Evolutionary conservation across 1,140 invertebrate species (phyloP), one percentile per base, ranked within the genome.

Genomic region (Limonius californicus): DNA sequence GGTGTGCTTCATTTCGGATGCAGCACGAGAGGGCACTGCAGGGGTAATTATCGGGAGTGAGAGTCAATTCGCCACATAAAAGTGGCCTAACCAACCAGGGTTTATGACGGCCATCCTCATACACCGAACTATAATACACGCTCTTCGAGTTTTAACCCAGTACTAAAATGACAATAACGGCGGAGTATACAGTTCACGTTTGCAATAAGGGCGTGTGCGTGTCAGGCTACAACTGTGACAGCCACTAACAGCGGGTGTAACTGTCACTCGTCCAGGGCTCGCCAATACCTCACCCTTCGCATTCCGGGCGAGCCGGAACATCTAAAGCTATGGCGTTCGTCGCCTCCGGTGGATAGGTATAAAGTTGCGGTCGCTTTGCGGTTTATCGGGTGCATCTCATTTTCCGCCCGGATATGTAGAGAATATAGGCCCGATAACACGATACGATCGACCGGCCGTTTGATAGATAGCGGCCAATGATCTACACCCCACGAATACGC

Each of bases 381-480:
- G 61, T 62, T 62, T 62, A 62, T 62, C 61, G 61, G 55, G 43
- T 55, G 60, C 60, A 62, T 62, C 61, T 62, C 61, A 62, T 62
- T 62, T 62, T 62, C 61, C 55, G 55, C 39, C 32, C 61, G 61
- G 61, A 62, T 62, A 57, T 62, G 54, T 57, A 45, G 61, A 42
- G 43, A 57, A 47, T 62, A 62, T 57, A 57, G 56, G 45, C 23
- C 61, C 55, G 61, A 62, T 62, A 62, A 62, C 61, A 57, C 45
- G 56, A 54, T 47, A 32, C 61, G 61, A 62, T 57, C 61, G 61
- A 57, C 45, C 56, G 50, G 43, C 16, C n/a, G 45, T 50, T 50
- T 50, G 45, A 50, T 50, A 50, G 16, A 50, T 50, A 18, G 45
- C 6, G 16, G 7, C 45, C 45, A 18, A 19, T 50, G 45, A 19